phyloP scores from a whole-genome alignment of 2,888 invertebrate species.

The Mesorhabditis sp. region DNA sequence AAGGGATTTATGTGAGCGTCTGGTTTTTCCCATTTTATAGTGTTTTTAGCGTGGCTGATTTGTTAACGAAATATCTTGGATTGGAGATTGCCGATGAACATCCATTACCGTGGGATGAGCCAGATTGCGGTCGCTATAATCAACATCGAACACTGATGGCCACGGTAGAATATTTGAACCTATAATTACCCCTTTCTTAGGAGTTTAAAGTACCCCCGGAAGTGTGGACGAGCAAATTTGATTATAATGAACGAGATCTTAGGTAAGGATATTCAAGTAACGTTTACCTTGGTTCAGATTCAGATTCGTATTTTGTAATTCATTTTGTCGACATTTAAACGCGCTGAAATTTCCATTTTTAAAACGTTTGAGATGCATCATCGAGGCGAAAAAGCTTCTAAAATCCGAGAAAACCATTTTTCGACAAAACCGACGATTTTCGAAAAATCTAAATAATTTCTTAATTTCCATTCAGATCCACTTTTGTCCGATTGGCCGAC shows the following conservation, averaged over 20 bases:
- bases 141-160: slow-evolving; percentile 14
- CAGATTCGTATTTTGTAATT: background rate
- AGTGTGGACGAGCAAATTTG: background rate
- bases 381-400: slow-evolving; percentile 8
- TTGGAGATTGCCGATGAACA: slow-evolving; percentile 68
- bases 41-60: slow-evolving; percentile 59
- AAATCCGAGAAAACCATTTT: slow-evolving; percentile 8
- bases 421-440: too few species aligned
- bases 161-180: slow-evolving; percentile 19
- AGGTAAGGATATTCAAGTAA: background rate
- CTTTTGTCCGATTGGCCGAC: slow-evolving; percentile 33
- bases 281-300: background rate
- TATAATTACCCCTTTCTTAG: background rate
- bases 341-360: slow-evolving; percentile 4
- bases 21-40: slow-evolving; percentile 58
- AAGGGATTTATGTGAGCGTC: slow-evolving; percentile 66
- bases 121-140: slow-evolving; percentile 64
- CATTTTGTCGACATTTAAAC: background rate
- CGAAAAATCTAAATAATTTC: too few species aligned
- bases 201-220: background rate
- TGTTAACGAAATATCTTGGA: slow-evolving; percentile 69
- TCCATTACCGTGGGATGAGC: slow-evolving; percentile 76
- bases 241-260: background rate
- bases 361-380: background rate
- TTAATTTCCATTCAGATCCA: slow-evolving; percentile 17